Evolutionary conservation across 2,888 invertebrate species (phyloP).

Genomic region (Drosophila diplacantha): DNA sequence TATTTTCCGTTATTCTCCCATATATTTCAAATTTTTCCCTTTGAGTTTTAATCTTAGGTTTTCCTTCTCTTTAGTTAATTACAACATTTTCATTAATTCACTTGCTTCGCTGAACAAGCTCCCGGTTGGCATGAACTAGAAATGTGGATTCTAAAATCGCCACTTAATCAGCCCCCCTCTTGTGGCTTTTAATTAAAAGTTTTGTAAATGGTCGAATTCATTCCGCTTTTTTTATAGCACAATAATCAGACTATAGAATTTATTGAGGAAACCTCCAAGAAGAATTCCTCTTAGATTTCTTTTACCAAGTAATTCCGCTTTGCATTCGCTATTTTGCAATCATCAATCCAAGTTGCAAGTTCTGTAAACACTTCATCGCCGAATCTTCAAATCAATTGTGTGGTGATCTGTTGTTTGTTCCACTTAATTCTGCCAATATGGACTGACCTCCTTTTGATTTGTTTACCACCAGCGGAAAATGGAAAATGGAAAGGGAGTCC

Average conservation of each 20-base stretch:
- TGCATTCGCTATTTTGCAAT: constrained; percentile 56
- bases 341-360: constrained; percentile 36
- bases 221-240: constrained; percentile 13
- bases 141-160: not conserved
- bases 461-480: constrained; percentile 50
- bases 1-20: not conserved
- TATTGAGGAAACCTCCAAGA: not conserved
- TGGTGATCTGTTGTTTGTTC: constrained; percentile 14
- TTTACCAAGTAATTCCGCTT: constrained; percentile 6
- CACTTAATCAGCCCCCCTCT: not conserved
- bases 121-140: constrained; percentile 6
- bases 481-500: constrained; percentile 5
- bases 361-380: constrained; percentile 20
- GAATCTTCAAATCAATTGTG: not conserved
- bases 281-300: not conserved
- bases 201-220: constrained; percentile 21
- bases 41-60: not conserved
- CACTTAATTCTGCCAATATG: constrained; percentile 51
- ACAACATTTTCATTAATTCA: constrained; percentile 21
- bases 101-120: constrained; percentile 26
- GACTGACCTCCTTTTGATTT: constrained; percentile 66
- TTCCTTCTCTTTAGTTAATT: constrained; percentile 7
- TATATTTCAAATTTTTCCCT: not conserved
- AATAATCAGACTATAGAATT: constrained; percentile 8
- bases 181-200: constrained; percentile 21